A percentile compares a stretch with the other conserved stretches of the same genome.
phyloP scores from a whole-genome alignment of 2,888 invertebrate genomes.

The Diaperis boleti region DNA sequence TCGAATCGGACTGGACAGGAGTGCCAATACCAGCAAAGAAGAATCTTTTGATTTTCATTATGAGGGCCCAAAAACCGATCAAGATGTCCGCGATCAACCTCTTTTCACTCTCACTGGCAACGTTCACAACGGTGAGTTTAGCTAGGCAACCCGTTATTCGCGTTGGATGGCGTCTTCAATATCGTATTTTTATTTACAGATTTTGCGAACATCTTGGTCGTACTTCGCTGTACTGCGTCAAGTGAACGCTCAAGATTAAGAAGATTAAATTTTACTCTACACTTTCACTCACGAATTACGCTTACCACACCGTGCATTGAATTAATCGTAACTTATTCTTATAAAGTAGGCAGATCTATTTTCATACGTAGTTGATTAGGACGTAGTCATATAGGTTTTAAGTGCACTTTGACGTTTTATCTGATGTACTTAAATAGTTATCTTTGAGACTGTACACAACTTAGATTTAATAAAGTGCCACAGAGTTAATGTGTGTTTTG shows the following conservation, averaged over 20 bases:
- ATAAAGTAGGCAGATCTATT: background rate
- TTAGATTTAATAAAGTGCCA: slow-evolving; percentile 15
- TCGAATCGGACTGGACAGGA: slow-evolving; percentile 34
- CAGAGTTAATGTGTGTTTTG: too few species aligned
- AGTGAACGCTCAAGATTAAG: slow-evolving; percentile 18
- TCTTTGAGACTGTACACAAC: slow-evolving; percentile 8
- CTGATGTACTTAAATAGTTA: background rate
- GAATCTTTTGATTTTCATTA: slow-evolving; percentile 34
- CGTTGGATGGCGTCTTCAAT: too few species aligned
- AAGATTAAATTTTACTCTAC: slow-evolving; percentile 1
- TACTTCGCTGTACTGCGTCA: slow-evolving; percentile 35
- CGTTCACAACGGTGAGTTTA: slow-evolving; percentile 30
- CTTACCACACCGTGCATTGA: background rate
- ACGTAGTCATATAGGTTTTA: background rate
- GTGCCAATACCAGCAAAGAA: slow-evolving; percentile 20
- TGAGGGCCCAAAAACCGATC: slow-evolving; percentile 31
- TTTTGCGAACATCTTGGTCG: slow-evolving; percentile 37
- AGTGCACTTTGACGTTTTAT: background rate
- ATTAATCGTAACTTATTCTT: background rate
- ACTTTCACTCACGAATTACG: background rate
- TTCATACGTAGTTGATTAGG: background rate
- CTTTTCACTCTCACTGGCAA: slow-evolving; percentile 25
- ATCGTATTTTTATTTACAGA: slow-evolving; percentile 17
- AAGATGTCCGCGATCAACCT: slow-evolving; percentile 29
- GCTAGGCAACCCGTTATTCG: background rate